Evolutionary conservation across 2,113 vertebrate species (phyloP).

Genomic region (Phalacrocorax aristotelis): DNA sequence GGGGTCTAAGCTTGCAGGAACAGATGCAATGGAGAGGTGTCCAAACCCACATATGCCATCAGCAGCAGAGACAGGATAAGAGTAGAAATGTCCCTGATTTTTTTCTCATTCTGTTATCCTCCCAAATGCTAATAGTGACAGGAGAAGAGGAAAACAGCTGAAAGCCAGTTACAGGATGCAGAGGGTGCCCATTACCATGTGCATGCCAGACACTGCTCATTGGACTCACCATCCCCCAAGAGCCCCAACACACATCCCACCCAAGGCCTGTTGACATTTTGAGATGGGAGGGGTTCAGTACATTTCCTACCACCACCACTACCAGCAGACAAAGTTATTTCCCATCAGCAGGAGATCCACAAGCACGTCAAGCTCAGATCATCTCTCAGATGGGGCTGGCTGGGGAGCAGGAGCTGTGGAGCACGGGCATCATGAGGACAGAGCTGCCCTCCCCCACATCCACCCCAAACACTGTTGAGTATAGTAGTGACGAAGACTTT

Average conservation of each 20-base stretch:
- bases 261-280: not conserved
- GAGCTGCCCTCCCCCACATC: not conserved
- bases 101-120: not conserved
- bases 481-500: not conserved
- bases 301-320: not conserved
- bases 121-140: not conserved
- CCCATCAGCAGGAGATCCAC: not conserved
- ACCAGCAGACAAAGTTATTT: not conserved
- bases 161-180: not conserved
- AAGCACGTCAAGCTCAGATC: not conserved
- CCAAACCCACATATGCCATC: not conserved
- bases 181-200: not conserved
- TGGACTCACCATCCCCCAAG: fast-evolving
- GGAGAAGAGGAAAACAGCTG: not conserved
- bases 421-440: not conserved
- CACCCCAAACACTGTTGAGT: not conserved
- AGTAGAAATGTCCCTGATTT: not conserved
- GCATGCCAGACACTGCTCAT: fast-evolving
- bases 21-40: not conserved
- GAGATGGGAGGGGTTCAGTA: not conserved
- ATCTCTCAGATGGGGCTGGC: not conserved
- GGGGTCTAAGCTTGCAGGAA: not conserved
- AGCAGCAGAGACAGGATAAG: not conserved
- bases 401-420: not conserved
- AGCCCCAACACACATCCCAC: not conserved